A percentile compares a stretch with the other conserved stretches of the same genome.
These are phyloP conservation scores for Nysson spinosus DNA, from an alignment of 2,888 invertebrate species.

Conservation along the genomic window DNA sequence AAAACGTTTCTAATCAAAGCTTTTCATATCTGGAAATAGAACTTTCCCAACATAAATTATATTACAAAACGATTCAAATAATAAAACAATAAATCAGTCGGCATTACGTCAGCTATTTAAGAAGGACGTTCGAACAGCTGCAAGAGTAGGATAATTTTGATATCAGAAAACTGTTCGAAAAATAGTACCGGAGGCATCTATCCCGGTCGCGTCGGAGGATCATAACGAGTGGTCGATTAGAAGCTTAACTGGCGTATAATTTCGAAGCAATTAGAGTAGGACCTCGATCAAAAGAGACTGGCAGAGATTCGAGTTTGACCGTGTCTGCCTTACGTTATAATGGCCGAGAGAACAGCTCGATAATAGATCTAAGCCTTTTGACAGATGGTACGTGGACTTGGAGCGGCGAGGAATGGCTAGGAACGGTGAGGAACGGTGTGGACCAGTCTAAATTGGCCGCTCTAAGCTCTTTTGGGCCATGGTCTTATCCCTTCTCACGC, in stretches of 20 bases:
- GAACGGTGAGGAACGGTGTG: too few relatives aligned
- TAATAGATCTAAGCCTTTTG: slow-evolving; percentile 63
- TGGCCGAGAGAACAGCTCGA: slow-evolving; percentile 31
- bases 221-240: slow-evolving; percentile 19
- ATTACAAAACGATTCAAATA: too few relatives aligned
- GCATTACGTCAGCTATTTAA: too few relatives aligned
- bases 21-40: too few relatives aligned
- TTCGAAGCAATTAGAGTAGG: slow-evolving; percentile 70
- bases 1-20: too few relatives aligned
- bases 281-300: slow-evolving; percentile 58
- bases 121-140: slow-evolving; percentile 29
- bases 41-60: too few relatives aligned
- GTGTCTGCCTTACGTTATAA: slow-evolving; percentile 41
- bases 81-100: too few relatives aligned
- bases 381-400: slow-evolving; percentile 69
- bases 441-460: slow-evolving; percentile 72
- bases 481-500: slow-evolving; percentile 46
- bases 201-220: neutral
- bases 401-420: too few relatives aligned
- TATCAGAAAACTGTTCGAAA: slow-evolving; percentile 10
- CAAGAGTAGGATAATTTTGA: slow-evolving; percentile 8
- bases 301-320: slow-evolving; percentile 46
- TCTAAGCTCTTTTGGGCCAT: slow-evolving; percentile 59
- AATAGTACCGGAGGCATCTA: neutral
- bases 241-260: slow-evolving; percentile 67